A percentile compares a stretch with the other conserved stretches of the same genome.
Conservation (phyloP, 2,888 invertebrate species). For the Lamproptera curius region DNA sequence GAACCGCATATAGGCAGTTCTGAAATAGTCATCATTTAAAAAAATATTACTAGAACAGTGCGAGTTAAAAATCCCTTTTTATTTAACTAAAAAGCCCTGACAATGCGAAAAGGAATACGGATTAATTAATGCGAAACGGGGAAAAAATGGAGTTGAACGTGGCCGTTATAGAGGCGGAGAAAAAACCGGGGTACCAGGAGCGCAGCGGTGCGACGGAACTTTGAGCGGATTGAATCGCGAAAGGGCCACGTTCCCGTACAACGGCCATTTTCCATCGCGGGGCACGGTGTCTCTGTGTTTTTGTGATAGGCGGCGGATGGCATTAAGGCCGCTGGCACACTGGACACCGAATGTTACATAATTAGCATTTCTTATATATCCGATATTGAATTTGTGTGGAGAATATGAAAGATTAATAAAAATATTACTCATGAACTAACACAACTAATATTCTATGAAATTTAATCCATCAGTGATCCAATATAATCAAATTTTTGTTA, state of each 20-base stretch:
- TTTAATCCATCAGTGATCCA: no score
- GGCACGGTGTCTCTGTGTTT: constrained; percentile 35
- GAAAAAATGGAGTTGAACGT: constrained; percentile 24
- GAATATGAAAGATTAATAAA: no score
- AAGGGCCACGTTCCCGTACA: constrained; percentile 46
- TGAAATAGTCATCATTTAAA: no score
- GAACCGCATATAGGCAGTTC: no score
- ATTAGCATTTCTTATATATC: background rate
- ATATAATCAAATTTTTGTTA: no score
- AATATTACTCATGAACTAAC: no score
- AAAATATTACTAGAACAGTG: no score
- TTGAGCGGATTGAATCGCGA: constrained; percentile 56
- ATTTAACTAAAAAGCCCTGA: constrained; percentile 1
- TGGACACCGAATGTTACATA: background rate
- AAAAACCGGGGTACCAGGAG: constrained; percentile 40
- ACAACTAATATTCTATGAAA: no score
- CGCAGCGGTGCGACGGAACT: constrained; percentile 40
- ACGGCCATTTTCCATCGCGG: constrained; percentile 39
- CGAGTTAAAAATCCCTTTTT: no score
- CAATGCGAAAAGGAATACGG: constrained; percentile 5
- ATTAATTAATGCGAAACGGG: constrained; percentile 26
- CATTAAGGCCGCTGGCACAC: constrained; percentile 7
- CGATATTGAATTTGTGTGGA: no score
- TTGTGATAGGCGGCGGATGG: constrained; percentile 28
- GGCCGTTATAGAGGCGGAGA: constrained; percentile 27